These are phyloP conservation scores for Berghia stephanieae DNA, from an alignment of 1,140 invertebrate genomes.

Conservation along the genomic window DNA sequence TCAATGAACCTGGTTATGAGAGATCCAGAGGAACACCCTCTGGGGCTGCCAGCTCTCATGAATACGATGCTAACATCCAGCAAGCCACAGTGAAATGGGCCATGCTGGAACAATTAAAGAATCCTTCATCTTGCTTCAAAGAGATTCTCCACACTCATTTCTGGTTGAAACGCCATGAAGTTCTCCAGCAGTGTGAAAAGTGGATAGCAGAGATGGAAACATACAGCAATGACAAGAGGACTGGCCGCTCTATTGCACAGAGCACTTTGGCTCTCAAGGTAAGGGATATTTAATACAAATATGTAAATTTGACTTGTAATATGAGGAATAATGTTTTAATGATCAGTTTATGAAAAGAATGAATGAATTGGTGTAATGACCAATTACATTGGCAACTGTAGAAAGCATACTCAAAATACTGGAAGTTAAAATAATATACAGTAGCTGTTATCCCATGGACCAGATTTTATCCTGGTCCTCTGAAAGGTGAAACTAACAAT, in stretches of 20 bases:
- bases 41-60: conserved; percentile 83
- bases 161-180: conserved; percentile 92
- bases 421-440: no score
- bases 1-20: conserved; percentile 98
- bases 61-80: conserved; percentile 96
- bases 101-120: conserved; percentile 91
- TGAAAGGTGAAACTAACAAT: no score
- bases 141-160: conserved; percentile 89
- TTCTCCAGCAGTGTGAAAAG: conserved; percentile 85
- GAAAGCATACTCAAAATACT: no score
- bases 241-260: conserved; percentile 76
- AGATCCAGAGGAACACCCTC: conserved; percentile 86
- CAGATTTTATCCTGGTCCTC: no score
- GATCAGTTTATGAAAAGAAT: no score
- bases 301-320: no score
- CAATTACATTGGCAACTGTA: no score
- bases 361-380: no score
- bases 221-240: conserved; percentile 77
- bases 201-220: conserved; percentile 89
- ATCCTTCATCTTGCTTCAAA: conserved; percentile 92
- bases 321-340: no score
- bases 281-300: no score
- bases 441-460: no score
- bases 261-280: conserved; percentile 82
- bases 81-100: conserved; percentile 95